Evolutionary conservation across 2,888 invertebrate genomes (phyloP).

Genomic region (Belgica antarctica): DNA sequence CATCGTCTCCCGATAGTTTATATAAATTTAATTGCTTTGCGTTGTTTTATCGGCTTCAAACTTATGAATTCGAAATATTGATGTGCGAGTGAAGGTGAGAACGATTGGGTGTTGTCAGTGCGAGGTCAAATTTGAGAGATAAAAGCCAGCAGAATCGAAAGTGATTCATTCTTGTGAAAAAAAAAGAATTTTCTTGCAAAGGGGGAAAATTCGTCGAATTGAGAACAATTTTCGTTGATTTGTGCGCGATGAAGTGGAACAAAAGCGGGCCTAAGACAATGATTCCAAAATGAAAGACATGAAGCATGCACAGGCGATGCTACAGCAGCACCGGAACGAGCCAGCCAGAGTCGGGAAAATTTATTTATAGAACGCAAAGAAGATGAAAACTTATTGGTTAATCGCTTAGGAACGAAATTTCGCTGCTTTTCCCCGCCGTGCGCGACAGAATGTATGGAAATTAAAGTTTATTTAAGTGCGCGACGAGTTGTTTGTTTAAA

Average conservation of each 20-base stretch:
- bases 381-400: slow-evolving; percentile 19
- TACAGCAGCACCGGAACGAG: no score
- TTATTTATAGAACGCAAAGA: slow-evolving; percentile 30
- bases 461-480: slow-evolving; percentile 1
- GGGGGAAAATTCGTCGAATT: not conserved
- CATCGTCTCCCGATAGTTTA: slow-evolving; percentile 7
- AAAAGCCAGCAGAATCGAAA: not conserved
- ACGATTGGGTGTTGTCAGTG: not conserved
- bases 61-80: not conserved
- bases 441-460: not conserved
- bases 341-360: slow-evolving; percentile 1
- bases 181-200: not conserved
- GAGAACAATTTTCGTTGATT: not conserved
- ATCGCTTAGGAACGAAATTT: not conserved
- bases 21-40: not conserved
- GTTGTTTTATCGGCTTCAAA: slow-evolving; percentile 11
- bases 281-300: not conserved
- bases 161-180: slow-evolving; percentile 2
- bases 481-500: slow-evolving; percentile 22
- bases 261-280: not conserved
- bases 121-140: not conserved
- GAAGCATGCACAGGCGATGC: not conserved
- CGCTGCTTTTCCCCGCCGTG: no score
- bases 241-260: not conserved
- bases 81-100: slow-evolving; percentile 16